phyloP scores from a whole-genome alignment of 92 coral and sea anemone genomes.

The Phenganax subtilis region DNA sequence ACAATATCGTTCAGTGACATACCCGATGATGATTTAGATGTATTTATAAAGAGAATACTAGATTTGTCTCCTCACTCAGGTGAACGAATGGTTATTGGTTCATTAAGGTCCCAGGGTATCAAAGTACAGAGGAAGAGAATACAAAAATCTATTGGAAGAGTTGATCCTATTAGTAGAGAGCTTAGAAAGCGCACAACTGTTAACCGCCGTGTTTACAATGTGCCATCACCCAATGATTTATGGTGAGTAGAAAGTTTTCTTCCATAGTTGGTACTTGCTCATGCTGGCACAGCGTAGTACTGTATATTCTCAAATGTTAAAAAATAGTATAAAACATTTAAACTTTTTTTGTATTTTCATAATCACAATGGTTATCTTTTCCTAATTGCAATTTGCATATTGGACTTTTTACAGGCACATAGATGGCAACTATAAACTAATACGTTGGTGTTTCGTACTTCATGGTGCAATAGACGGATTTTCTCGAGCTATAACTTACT shows the following conservation, averaged over 20 bases:
- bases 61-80: slow-evolving; percentile 60
- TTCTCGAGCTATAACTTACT: slow-evolving; percentile 3
- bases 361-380: no score
- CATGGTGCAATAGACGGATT: slow-evolving; percentile 41
- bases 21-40: slow-evolving; percentile 54
- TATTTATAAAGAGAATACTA: slow-evolving; percentile 46
- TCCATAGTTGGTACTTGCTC: no score
- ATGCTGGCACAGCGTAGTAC: no score
- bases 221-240: slow-evolving; percentile 58
- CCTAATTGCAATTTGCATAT: no score
- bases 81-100: slow-evolving; percentile 61
- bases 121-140: slow-evolving; percentile 54
- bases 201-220: slow-evolving; percentile 52
- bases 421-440: slow-evolving; percentile 42
- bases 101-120: slow-evolving; percentile 53
- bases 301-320: no score
- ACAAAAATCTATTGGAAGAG: slow-evolving; percentile 52
- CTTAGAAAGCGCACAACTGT: slow-evolving; percentile 53
- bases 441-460: slow-evolving; percentile 20
- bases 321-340: no score
- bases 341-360: no score
- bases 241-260: slow-evolving; percentile 37
- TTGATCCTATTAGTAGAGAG: slow-evolving; percentile 58
- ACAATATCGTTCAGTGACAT: slow-evolving; percentile 48
- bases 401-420: slow-evolving; percentile 23